phyloP scores from a whole-genome alignment of 2,888 invertebrate genomes.

The Lasioglossum malachurum region DNA sequence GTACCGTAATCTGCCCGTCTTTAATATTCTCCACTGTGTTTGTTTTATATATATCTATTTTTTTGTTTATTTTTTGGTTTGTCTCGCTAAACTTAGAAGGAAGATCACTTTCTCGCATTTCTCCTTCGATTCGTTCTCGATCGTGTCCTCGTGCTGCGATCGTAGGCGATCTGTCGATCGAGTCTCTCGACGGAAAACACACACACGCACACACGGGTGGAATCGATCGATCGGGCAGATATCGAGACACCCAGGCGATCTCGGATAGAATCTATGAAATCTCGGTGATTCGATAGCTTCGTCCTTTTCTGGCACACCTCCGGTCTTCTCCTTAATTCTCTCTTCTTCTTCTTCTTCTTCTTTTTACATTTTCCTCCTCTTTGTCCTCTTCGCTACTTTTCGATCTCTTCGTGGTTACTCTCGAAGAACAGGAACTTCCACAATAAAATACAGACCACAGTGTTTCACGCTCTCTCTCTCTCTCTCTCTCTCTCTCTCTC shows the following conservation, averaged over 20 bases:
- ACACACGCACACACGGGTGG: slow-evolving; percentile 28
- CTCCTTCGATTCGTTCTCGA: not conserved
- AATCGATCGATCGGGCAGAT: slow-evolving; percentile 74
- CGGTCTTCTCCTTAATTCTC: not conserved
- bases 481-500: slow-evolving; percentile 68
- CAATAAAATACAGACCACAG: slow-evolving; percentile 80
- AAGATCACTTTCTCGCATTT: slow-evolving; percentile 16
- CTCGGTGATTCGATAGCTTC: slow-evolving; percentile 73
- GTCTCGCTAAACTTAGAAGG: slow-evolving; percentile 17
- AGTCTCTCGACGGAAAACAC: not conserved
- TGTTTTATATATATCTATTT: not conserved
- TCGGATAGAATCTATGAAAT: slow-evolving; percentile 80
- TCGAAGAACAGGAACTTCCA: slow-evolving; percentile 83
- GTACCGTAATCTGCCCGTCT: slow-evolving; percentile 75
- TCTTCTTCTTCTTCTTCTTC: not conserved
- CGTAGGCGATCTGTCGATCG: not conserved
- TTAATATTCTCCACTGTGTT: slow-evolving; percentile 21
- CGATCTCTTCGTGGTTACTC: slow-evolving; percentile 32
- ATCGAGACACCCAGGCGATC: slow-evolving; percentile 74
- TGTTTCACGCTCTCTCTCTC: slow-evolving; percentile 74
- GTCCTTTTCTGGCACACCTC: slow-evolving; percentile 12
- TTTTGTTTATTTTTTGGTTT: not conserved
- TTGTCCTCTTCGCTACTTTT: slow-evolving; percentile 57
- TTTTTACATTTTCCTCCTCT: slow-evolving; percentile 1
- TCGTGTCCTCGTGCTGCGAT: not conserved